These are phyloP conservation scores for Hesperia comma DNA, from an alignment of 2,888 invertebrate genomes.

Conservation along the genomic window DNA sequence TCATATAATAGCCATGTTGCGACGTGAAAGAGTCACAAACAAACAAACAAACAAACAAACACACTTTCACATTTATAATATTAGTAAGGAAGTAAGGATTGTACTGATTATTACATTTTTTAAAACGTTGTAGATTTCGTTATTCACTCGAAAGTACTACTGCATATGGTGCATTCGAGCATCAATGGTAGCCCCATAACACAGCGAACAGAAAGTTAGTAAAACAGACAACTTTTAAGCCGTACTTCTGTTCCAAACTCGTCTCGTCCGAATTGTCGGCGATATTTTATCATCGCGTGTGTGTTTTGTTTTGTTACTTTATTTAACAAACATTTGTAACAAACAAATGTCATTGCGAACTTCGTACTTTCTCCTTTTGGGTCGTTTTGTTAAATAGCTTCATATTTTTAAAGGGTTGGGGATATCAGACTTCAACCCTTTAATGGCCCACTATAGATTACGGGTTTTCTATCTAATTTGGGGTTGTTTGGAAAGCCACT, in stretches of 20 bases:
- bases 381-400: not conserved
- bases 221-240: constrained; percentile 50
- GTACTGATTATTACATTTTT: too few species aligned
- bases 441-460: too few species aligned
- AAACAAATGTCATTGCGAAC: constrained; percentile 5
- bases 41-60: too few species aligned
- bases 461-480: too few species aligned
- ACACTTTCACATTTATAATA: too few species aligned
- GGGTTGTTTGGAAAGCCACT: too few species aligned
- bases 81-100: too few species aligned
- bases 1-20: too few species aligned
- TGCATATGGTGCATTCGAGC: not conserved
- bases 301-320: constrained; percentile 14
- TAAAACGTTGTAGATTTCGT: too few species aligned
- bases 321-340: constrained; percentile 3
- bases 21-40: too few species aligned
- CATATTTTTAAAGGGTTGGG: not conserved
- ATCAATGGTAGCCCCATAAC: constrained; percentile 33
- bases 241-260: constrained; percentile 48
- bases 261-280: constrained; percentile 40
- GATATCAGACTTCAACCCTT: too few species aligned
- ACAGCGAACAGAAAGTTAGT: constrained; percentile 48
- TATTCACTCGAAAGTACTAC: too few species aligned
- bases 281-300: constrained; percentile 28
- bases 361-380: not conserved